phyloP scores from a whole-genome alignment of 2,797 vertebrate genomes.

The Heliangelus exortis region DNA sequence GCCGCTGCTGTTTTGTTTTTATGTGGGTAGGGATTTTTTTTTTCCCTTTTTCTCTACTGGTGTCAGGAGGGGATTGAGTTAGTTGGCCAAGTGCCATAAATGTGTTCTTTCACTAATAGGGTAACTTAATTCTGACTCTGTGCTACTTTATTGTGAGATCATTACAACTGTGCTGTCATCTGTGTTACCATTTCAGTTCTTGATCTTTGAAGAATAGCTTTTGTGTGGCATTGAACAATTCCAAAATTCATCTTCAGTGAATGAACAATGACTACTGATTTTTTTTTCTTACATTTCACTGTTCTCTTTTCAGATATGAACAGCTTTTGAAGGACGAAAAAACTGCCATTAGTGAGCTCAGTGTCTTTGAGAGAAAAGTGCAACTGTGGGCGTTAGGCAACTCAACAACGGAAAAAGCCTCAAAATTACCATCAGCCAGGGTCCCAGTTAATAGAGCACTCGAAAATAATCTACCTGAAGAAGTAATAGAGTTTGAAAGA shows the following conservation, averaged over 20 bases:
- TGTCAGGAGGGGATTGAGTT: background rate
- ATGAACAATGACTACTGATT: background rate
- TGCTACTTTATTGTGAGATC: background rate
- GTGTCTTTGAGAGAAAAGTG: slow-evolving; percentile 87
- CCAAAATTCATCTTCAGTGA: background rate
- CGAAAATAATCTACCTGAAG: slow-evolving; percentile 77
- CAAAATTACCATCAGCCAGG: slow-evolving; percentile 61
- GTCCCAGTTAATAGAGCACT: slow-evolving; percentile 56
- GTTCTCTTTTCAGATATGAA: slow-evolving; percentile 83
- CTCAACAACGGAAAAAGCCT: slow-evolving; percentile 68
- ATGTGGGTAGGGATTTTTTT: background rate
- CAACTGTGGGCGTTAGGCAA: slow-evolving; percentile 81
- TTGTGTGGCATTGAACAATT: slow-evolving; percentile 15
- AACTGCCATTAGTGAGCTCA: slow-evolving; percentile 83
- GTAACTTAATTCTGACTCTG: background rate
- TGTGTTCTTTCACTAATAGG: background rate
- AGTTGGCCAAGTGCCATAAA: background rate
- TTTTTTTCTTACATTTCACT: background rate
- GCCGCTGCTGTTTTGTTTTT: background rate
- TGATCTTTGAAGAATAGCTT: background rate
- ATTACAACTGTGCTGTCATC: background rate
- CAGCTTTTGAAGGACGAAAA: slow-evolving; percentile 89
- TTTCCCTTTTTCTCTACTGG: background rate
- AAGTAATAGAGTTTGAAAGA: slow-evolving; percentile 86
- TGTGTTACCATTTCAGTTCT: background rate